Evolutionary conservation across 2,888 invertebrate genomes (phyloP), one percentile per base, ranked within the genome.

Genomic region (Tachina fera): DNA sequence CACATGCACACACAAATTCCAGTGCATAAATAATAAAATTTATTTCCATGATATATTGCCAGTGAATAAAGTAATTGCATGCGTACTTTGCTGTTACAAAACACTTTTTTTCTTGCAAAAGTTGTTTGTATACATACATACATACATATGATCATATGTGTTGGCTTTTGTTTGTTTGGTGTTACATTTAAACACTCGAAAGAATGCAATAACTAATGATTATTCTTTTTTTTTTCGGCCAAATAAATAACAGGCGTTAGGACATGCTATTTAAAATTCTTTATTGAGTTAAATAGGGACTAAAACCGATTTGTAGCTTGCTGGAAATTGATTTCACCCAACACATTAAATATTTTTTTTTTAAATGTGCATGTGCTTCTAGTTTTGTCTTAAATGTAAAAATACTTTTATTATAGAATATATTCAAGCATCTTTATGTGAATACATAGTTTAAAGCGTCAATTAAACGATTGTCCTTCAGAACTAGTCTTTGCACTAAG

Each of bases 291-390:
- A 19, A 68, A 47, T 45, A 39, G 16, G 31, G 68, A 68, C 74
- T 74, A 47, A 56, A 80, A 58, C n/a, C 43, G 68, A 81, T 75
- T 75, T 68, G 60, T 61, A 53, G 45, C 51, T 61, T 45, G 43
- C 39, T 56, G 39, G 19, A 81, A 74, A 74, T 60, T 81, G 9
- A 22, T 31, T 43, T 31, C 14, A 9, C 9, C 5, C 1, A 19
- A 3, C 14, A 1, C 43, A 8, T 39, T 47, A 19, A 1, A 0
- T 47, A 19, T 63, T 63, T 47, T n/a, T 10, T 14, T 16, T 16
- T 51, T n/a, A 53, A 13, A 65, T 60, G 16, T 16, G 13, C 19
- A 43, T 11, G 9, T 31, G 53, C 16, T 41, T 74, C 49, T 9
- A 13, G 14, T 53, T 53, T 19, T 11, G 3, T 2, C 13, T n/a